Evolutionary conservation across 1,140 invertebrate genomes (phyloP).

Genomic region (Chionoecetes opilio): DNA sequence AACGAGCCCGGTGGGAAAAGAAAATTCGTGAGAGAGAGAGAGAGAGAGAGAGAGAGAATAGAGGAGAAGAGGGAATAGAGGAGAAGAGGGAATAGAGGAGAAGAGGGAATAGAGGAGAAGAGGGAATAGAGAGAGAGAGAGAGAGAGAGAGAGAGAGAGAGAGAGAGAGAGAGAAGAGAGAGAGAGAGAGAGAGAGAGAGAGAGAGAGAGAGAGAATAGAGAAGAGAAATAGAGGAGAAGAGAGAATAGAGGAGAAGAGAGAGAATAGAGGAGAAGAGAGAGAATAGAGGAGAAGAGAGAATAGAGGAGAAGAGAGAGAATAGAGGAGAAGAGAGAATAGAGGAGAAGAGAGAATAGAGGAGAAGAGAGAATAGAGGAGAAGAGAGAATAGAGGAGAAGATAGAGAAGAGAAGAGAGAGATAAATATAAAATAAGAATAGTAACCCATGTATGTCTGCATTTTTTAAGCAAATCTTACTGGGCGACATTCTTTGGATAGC

Average conservation of each 20-base stretch:
- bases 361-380: background rate
- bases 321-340: background rate
- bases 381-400: no score
- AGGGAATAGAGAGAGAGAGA: background rate
- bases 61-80: slow-evolving; percentile 30
- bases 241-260: background rate
- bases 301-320: background rate
- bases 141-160: background rate
- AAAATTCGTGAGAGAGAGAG: slow-evolving; percentile 11
- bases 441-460: no score
- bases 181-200: background rate
- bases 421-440: no score
- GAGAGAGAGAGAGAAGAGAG: background rate
- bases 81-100: background rate
- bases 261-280: background rate
- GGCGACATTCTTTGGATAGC: no score
- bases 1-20: background rate
- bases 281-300: no score
- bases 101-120: background rate
- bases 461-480: no score
- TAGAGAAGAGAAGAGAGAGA: background rate
- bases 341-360: background rate
- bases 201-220: background rate
- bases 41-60: background rate
- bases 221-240: no score